Base-by-base conservation (phyloP, 1,140 invertebrate species). In the Drosophila tani region DNA sequence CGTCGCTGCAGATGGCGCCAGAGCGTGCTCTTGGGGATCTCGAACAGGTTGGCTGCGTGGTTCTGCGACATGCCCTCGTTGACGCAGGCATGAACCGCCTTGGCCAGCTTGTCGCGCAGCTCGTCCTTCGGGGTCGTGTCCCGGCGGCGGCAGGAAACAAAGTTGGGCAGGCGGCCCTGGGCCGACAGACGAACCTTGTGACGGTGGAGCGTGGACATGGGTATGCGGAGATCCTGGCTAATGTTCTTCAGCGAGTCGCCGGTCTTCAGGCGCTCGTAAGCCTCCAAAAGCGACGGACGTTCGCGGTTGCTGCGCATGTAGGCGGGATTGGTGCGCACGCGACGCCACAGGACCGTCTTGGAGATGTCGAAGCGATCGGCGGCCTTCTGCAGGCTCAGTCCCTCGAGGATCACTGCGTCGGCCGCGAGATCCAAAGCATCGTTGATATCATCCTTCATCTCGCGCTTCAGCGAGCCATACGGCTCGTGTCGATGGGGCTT, bases 21-120 rank as follows among this genome's bases (percentile, higher is more conserved):
- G 24, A 95, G 94, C 1, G 94, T 95, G n/a, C 94, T 95, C 87
- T 95, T 95, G 24, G 94, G 94, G 64, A 95, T 94, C 71, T 93
- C 93, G 74, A 94, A 95, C 12, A 93, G 92, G 68, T 94, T 91
- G 1, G 95, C 94, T 12, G 94, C 94, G 27, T 93, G 92, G 41
- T 94, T 94, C 76, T 95, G 95, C 0, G 94, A 95, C 94, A 95
- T 95, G 77, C 93, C 94, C 3, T 94, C 94, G 40, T 93, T 92
- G 70, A 93, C 92, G 58, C 94, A 95, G 14, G 94, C 94, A 27
- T 93, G 93, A 3, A 95, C 93, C 5, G 95, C 94, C 75, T 95
- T 93, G 43, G 94, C 93, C 4, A 95, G 80, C 56, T 94, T 93
- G n/a, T 92, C 86, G 56, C 93, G 92, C 60, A 95, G 93, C 17